Percentiles rank a stretch among this genome's conserved stretches.
These are phyloP conservation scores for Platygyra sinensis DNA, from an alignment of 64 coral and sea anemone species.

Conservation along the genomic window DNA sequence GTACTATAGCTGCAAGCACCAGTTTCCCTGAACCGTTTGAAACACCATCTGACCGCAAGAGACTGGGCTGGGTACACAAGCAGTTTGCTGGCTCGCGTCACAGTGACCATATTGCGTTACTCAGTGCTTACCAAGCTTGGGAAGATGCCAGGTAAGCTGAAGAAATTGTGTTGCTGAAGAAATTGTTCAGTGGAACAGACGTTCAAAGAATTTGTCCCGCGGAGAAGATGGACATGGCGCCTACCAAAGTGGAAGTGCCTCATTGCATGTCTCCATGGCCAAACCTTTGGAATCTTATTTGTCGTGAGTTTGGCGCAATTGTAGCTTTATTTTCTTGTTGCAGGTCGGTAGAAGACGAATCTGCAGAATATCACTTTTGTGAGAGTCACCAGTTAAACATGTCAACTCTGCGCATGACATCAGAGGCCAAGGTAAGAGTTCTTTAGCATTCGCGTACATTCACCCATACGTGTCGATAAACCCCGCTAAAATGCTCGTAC, in stretches of 20 bases:
- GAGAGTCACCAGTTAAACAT: conserved; percentile 69
- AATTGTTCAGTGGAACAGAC: no score
- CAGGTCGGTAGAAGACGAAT: conserved; percentile 64
- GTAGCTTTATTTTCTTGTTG: neutral
- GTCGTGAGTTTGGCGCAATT: neutral
- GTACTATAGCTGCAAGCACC: conserved; percentile 93
- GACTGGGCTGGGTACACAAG: conserved; percentile 99
- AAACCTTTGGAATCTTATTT: neutral
- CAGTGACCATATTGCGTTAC: conserved; percentile 93
- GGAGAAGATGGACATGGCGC: no score
- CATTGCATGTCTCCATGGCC: neutral
- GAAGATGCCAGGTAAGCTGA: conserved; percentile 87
- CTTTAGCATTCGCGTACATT: neutral
- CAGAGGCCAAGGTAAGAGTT: conserved; percentile 65
- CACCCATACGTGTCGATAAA: no score
- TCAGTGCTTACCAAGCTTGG: conserved; percentile 98
- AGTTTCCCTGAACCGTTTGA: conserved; percentile 99
- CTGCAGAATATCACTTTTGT: conserved; percentile 56
- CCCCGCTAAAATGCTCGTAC: no score
- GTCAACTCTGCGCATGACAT: conserved; percentile 69
- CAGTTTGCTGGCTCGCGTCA: conserved; percentile 94
- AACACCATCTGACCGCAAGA: conserved; percentile 88
- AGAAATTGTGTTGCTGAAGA: neutral
- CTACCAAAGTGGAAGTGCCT: neutral
- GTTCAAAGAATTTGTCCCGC: no score